These are phyloP conservation scores for Girardinichthys multiradiatus DNA, from an alignment of 2,113 vertebrate species.

Conservation along the genomic window DNA sequence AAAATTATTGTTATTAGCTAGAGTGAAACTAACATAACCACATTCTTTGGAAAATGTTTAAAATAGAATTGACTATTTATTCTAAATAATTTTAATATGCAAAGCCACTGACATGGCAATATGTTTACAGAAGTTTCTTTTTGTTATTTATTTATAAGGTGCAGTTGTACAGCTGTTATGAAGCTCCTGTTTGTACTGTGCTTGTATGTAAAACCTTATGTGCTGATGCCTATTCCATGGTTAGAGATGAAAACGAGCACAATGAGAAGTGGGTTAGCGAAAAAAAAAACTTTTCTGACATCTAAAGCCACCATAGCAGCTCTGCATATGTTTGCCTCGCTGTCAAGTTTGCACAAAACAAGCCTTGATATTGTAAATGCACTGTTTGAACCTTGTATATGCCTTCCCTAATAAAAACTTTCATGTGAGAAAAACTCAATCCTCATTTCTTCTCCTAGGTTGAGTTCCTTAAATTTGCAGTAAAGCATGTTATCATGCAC, in stretches of 20 bases:
- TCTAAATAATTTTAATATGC: neutral
- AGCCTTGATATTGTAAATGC: constrained; percentile 59
- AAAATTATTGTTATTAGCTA: neutral
- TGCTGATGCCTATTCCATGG: constrained; percentile 57
- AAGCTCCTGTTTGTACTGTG: constrained; percentile 45
- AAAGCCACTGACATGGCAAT: neutral
- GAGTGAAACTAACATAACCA: neutral
- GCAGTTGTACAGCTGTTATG: constrained; percentile 8
- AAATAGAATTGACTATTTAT: neutral
- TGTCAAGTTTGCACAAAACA: constrained; percentile 51
- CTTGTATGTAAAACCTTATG: constrained; percentile 20
- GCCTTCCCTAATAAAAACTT: constrained; percentile 71
- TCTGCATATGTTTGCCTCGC: constrained; percentile 49
- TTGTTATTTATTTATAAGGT: constrained; percentile 12
- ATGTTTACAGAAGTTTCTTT: neutral
- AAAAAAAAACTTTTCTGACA: constrained; percentile 25
- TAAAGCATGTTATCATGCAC: neutral
- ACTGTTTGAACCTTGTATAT: constrained; percentile 58
- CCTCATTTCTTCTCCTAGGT: neutral
- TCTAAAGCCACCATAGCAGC: constrained; percentile 26
- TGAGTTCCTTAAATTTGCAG: neutral
- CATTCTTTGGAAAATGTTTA: constrained; percentile 19
- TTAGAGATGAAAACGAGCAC: constrained; percentile 71
- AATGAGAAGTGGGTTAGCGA: constrained; percentile 34
- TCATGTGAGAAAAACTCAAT: constrained; percentile 28